Conservation (phyloP, 2,113 vertebrate species). For the Salvelinus fontinalis region DNA sequence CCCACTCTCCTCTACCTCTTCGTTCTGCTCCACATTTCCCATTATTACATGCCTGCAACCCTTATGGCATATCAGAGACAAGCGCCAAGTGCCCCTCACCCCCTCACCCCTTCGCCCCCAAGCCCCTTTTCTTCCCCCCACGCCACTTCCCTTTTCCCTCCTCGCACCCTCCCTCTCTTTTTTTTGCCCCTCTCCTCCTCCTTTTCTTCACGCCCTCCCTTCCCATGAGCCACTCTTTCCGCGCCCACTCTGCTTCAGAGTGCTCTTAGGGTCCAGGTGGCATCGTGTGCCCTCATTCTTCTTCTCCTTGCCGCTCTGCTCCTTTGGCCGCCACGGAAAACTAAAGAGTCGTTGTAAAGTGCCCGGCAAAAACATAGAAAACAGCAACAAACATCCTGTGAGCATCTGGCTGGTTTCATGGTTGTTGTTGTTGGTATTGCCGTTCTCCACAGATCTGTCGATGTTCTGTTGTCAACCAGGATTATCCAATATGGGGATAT, state of each 20-base stretch:
- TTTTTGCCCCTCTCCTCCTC: constrained; percentile 18
- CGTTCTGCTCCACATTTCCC: constrained; percentile 92
- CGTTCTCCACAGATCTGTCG: constrained; percentile 23
- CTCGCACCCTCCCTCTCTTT: constrained; percentile 1
- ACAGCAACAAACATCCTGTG: constrained; percentile 68
- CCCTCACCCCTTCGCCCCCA: constrained; percentile 24
- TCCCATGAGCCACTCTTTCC: constrained; percentile 53
- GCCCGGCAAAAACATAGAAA: constrained; percentile 40
- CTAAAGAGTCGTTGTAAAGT: constrained; percentile 68
- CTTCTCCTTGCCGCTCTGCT: constrained; percentile 58
- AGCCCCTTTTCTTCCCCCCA: too few relatives aligned
- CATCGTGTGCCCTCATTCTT: constrained; percentile 69
- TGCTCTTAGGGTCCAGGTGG: constrained; percentile 85
- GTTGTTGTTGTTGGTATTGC: constrained; percentile 65
- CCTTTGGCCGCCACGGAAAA: constrained; percentile 72
- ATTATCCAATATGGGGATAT: constrained; percentile 70
- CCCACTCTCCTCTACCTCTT: constrained; percentile 59
- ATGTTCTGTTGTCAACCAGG: constrained; percentile 58
- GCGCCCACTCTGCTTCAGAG: constrained; percentile 62
- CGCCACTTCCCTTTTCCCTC: too few relatives aligned
- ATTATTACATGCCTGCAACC: constrained; percentile 91
- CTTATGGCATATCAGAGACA: constrained; percentile 87
- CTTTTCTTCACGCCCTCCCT: constrained; percentile 37
- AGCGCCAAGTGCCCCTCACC: constrained; percentile 71
- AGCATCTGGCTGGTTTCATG: constrained; percentile 52